Conservation (phyloP, 1,140 invertebrate genomes). For the Penaeus indicus region DNA sequence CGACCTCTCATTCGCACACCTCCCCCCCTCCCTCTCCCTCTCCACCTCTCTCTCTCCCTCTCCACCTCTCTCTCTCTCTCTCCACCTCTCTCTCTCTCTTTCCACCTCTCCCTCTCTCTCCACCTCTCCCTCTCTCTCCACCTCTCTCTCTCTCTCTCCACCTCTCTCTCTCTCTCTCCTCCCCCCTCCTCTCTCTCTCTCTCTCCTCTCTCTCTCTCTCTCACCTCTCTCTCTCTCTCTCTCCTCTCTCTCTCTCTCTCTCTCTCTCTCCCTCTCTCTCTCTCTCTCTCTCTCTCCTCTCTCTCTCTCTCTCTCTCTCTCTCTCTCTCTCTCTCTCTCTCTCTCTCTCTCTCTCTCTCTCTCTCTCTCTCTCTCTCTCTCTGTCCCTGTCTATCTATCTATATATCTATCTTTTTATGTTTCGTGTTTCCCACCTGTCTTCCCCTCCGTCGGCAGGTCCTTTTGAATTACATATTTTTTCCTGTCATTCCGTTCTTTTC, state of each 20-base stretch:
- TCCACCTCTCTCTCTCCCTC: background rate
- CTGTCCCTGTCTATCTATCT: background rate
- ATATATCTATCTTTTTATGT: background rate
- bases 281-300: background rate
- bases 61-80: background rate
- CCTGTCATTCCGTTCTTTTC: background rate
- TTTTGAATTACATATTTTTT: background rate
- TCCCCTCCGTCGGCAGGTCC: too few relatives aligned
- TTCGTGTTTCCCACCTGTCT: background rate
- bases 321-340: background rate
- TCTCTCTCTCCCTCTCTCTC: conserved; percentile 7
- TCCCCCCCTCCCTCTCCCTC: background rate
- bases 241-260: conserved; percentile 9
- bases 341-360: background rate
- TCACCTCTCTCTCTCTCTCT: conserved; percentile 4
- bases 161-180: background rate
- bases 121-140: background rate
- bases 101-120: background rate
- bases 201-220: conserved; percentile 17
- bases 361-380: background rate
- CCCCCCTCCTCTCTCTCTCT: background rate
- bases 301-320: background rate
- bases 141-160: background rate
- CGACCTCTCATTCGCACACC: too few relatives aligned
- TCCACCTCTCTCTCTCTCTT: too few relatives aligned